A percentile compares a stretch with the other conserved stretches of the same genome.
Conservation (phyloP, 2,113 vertebrate genomes). For the Laterallus jamaicensis region DNA sequence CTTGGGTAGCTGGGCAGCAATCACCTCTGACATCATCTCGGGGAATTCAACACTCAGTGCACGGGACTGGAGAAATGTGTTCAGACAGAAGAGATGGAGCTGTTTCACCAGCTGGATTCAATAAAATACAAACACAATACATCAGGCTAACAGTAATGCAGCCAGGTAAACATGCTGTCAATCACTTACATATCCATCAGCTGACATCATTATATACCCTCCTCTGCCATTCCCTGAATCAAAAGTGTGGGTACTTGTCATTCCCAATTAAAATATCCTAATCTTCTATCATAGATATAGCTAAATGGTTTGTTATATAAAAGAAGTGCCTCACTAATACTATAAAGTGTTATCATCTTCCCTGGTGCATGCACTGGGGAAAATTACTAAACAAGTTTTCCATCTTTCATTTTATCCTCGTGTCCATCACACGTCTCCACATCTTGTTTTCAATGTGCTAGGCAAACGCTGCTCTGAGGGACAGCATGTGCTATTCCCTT, state of each 20-base stretch:
- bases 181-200: background rate
- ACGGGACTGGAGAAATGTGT: constrained; percentile 95
- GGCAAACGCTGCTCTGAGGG: background rate
- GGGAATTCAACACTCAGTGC: constrained; percentile 95
- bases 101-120: constrained; percentile 92
- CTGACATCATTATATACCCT: background rate
- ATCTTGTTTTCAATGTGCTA: background rate
- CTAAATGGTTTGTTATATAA: background rate
- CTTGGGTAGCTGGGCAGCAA: constrained; percentile 94
- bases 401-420: background rate
- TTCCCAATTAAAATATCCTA: background rate
- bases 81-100: constrained; percentile 95
- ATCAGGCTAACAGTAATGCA: background rate
- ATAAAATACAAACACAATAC: constrained; percentile 44
- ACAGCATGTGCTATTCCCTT: background rate
- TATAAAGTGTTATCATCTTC: background rate
- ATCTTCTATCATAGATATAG: background rate
- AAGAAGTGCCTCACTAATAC: background rate
- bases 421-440: fast-evolving
- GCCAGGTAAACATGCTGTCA: background rate
- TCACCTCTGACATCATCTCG: constrained; percentile 99
- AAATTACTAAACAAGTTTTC: background rate
- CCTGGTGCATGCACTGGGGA: fast-evolving
- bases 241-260: background rate
- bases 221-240: background rate